Conservation (phyloP, 1,140 invertebrate genomes). For the Megalonaias nervosa region DNA sequence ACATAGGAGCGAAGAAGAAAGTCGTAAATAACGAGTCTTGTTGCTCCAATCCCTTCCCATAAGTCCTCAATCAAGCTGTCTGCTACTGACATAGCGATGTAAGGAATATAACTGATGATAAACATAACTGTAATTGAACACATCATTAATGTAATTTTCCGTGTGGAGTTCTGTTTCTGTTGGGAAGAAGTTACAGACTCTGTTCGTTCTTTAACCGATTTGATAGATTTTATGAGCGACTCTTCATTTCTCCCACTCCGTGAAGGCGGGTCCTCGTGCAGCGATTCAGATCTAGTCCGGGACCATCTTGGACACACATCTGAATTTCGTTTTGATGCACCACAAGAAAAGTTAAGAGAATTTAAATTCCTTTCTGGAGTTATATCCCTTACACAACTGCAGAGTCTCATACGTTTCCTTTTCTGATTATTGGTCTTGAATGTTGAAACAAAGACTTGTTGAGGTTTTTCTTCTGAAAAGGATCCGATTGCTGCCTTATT, state of each 20-base stretch:
- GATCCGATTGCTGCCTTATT: background rate
- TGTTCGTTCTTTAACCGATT: background rate
- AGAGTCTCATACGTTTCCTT: background rate
- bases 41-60: slow-evolving; percentile 6
- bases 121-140: slow-evolving; percentile 18
- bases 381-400: background rate
- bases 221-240: background rate
- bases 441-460: background rate
- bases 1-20: slow-evolving; percentile 21
- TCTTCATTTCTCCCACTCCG: background rate
- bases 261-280: background rate
- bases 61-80: slow-evolving; percentile 1
- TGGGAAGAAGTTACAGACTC: background rate
- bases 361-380: no score
- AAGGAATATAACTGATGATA: slow-evolving; percentile 15
- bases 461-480: background rate
- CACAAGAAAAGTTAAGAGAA: no score
- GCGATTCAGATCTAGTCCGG: background rate
- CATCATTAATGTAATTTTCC: slow-evolving; percentile 12
- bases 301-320: background rate
- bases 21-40: slow-evolving; percentile 12
- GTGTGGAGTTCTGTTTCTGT: slow-evolving; percentile 8
- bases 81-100: slow-evolving; percentile 6
- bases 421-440: background rate
- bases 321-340: no score